These are phyloP conservation scores for Romanomermis culicivorax DNA, from an alignment of 2,888 invertebrate genomes.

Conservation along the genomic window DNA sequence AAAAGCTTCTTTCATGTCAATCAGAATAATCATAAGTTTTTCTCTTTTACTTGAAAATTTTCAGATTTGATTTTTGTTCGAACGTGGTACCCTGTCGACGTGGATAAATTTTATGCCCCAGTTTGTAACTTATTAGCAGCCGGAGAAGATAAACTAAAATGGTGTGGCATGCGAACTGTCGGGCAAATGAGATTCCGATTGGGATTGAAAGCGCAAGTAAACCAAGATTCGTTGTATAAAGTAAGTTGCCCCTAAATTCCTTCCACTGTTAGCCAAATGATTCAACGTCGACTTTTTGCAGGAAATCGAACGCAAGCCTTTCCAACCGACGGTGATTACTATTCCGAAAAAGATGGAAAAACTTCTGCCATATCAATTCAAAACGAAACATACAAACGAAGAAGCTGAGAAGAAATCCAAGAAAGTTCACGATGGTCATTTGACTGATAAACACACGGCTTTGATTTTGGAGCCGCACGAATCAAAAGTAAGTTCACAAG, in stretches of 20 bases:
- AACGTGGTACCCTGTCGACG: constrained; percentile 82
- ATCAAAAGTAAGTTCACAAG: constrained; percentile 48
- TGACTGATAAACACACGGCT: constrained; percentile 35
- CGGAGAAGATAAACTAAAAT: constrained; percentile 48
- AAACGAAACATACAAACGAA: constrained; percentile 45
- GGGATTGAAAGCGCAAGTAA: constrained; percentile 46
- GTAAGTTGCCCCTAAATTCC: constrained; percentile 24
- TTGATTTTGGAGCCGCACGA: constrained; percentile 74
- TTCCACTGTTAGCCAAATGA: background rate
- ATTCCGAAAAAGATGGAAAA: constrained; percentile 68
- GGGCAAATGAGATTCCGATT: constrained; percentile 72
- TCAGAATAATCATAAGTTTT: background rate
- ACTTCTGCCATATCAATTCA: constrained; percentile 69
- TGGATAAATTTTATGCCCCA: constrained; percentile 67
- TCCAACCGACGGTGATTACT: constrained; percentile 55
- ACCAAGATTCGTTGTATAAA: constrained; percentile 62
- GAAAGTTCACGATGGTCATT: background rate
- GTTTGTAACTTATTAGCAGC: constrained; percentile 65
- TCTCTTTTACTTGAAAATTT: constrained; percentile 15
- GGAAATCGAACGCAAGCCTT: constrained; percentile 49
- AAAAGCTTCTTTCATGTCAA: background rate
- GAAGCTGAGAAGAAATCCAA: background rate
- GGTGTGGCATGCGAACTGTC: constrained; percentile 82
- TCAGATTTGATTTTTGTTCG: constrained; percentile 80
- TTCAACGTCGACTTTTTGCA: background rate